Conservation (phyloP, 2,113 vertebrate genomes). For the Siniperca chuatsi region DNA sequence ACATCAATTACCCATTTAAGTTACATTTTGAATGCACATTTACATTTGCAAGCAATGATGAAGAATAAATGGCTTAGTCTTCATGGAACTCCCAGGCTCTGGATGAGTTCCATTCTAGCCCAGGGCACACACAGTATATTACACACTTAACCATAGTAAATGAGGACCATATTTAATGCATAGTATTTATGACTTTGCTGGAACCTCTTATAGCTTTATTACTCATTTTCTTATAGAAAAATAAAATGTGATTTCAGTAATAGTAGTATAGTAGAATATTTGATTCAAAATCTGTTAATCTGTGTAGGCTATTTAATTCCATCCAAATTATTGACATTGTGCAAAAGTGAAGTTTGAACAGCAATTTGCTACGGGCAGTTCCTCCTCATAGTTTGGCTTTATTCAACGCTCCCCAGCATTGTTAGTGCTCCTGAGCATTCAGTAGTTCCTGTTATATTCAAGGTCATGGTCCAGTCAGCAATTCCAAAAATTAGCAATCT, state of each 20-base stretch:
- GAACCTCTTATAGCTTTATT: background rate
- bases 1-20: background rate
- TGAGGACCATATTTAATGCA: constrained; percentile 2
- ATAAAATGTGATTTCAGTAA: background rate
- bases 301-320: background rate
- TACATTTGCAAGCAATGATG: constrained; percentile 15
- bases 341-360: background rate
- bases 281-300: background rate
- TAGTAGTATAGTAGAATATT: background rate
- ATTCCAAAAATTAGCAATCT: constrained; percentile 39
- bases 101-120: background rate
- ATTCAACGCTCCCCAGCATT: background rate
- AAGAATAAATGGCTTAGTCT: constrained; percentile 9
- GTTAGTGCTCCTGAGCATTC: background rate
- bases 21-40: constrained; percentile 27
- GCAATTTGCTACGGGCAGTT: background rate
- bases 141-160: background rate
- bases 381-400: background rate
- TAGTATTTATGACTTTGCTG: background rate
- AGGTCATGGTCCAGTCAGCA: constrained; percentile 37
- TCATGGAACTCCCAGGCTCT: background rate
- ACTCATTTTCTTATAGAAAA: background rate
- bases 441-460: background rate
- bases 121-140: constrained; percentile 13
- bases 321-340: background rate